Base-by-base conservation (phyloP, 1,140 invertebrate genomes). In the Drosophila lowei region DNA sequence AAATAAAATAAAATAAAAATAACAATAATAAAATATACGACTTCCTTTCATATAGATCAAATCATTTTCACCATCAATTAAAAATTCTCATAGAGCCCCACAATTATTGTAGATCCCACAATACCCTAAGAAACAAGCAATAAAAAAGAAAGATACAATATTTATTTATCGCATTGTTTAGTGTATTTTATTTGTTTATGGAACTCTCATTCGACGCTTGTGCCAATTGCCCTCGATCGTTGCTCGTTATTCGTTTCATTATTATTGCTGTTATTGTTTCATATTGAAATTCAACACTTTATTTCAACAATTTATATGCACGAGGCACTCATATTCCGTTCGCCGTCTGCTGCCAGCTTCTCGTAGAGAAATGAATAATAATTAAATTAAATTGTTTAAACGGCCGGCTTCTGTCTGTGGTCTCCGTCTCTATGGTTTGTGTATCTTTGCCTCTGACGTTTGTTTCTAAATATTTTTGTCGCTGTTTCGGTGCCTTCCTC, bases 311-410 rank as follows among this genome's bases (percentile, higher is more conserved):
- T 77, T 81, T 18, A 77, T 63, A 72, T 78, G 49, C 57, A 44
- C 43, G 52, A 38, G 55, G 46, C 52, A 64, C 66, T 62, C 60
- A 43, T 62, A 38, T 38, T 38, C 50, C 50, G 34, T 8, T 21
- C 21, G 50, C 46, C 34, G 34, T 38, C 34, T 38, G 34, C 34
- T 38, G 42, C 42, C 34, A 13, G 34, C 34, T 38, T 42, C 42
- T 54, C n/a, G 42, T 47, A 55, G 44, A 72, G 71, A 72, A 72
- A 61, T 58, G 75, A 76, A 68, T 49, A 61, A 65, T 66, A 77
- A 77, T 81, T 70, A 59, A 66, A 73, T 79, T 55, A 65, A 76
- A 77, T 63, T 65, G 30, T 64, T 47, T 52, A 54, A 63, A 58
- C 47, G 30, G 13, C 49, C 18, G 18, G 18, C 15, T 11, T 11